Evolutionary conservation across 2,113 vertebrate genomes (phyloP).

Genomic region (Sylvilagus bachmani): DNA sequence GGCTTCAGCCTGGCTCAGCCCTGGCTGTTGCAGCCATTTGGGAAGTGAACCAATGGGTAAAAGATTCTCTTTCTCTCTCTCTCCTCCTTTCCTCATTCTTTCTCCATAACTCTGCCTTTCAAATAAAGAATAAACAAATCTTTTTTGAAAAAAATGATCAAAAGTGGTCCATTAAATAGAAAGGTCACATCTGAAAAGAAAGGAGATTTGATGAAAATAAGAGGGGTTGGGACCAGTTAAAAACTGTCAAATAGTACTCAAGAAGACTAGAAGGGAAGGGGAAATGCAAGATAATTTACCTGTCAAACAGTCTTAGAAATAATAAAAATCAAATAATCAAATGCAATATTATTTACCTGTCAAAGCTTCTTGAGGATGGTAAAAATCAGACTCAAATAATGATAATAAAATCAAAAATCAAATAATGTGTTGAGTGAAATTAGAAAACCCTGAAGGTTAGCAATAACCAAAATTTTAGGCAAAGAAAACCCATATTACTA

Average conservation of each 20-base stretch:
- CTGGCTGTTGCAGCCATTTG: too few relatives aligned
- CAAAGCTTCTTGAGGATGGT: background rate
- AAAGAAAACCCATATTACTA: background rate
- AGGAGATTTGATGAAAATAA: background rate
- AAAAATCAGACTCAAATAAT: conserved; percentile 52
- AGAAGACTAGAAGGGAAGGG: background rate
- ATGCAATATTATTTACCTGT: background rate
- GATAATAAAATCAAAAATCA: background rate
- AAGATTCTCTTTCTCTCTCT: too few relatives aligned
- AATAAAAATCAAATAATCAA: conserved; percentile 30
- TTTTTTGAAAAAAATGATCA: background rate
- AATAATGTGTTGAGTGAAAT: background rate
- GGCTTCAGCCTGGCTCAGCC: too few relatives aligned
- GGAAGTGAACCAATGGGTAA: too few relatives aligned
- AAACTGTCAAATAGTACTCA: background rate
- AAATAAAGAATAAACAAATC: too few relatives aligned
- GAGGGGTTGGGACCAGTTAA: background rate
- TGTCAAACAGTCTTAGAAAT: background rate
- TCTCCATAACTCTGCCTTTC: too few relatives aligned
- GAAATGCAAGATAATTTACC: background rate
- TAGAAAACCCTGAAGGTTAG: background rate
- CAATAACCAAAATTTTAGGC: background rate
- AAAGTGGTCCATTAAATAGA: background rate
- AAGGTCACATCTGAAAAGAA: conserved; percentile 53
- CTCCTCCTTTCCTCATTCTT: too few relatives aligned